Evolutionary conservation across 2,888 invertebrate genomes (phyloP).

Genomic region (Strigamia transsilvanica): DNA sequence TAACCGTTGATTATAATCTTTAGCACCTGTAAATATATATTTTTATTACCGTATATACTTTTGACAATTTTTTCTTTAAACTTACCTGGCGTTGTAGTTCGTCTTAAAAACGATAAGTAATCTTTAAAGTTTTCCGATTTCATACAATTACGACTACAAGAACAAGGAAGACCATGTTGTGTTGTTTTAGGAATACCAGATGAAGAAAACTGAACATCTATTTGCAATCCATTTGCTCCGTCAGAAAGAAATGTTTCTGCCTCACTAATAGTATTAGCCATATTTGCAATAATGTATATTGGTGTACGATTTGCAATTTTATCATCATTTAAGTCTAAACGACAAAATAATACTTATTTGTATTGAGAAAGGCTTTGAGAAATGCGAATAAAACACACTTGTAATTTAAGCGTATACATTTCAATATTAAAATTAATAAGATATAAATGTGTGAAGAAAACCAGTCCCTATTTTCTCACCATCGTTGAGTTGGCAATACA

Average conservation of each 20-base stretch:
- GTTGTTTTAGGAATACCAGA: conserved; percentile 30
- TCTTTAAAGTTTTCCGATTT: conserved; percentile 18
- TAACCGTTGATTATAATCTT: neutral
- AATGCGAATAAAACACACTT: too few relatives aligned
- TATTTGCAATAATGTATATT: conserved; percentile 35
- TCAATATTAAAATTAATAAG: neutral
- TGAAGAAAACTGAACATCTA: conserved; percentile 43
- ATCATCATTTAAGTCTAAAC: neutral
- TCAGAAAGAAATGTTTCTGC: conserved; percentile 24
- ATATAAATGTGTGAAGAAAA: neutral
- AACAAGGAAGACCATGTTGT: conserved; percentile 48
- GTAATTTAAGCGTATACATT: too few relatives aligned
- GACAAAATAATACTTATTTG: too few relatives aligned
- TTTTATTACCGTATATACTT: neutral
- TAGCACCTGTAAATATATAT: neutral
- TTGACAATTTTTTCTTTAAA: neutral
- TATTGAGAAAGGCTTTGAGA: neutral
- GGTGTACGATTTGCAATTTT: conserved; percentile 21
- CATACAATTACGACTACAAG: conserved; percentile 5
- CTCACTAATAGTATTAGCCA: conserved; percentile 18
- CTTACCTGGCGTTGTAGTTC: conserved; percentile 27
- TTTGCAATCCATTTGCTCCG: conserved; percentile 50
- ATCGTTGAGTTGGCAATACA: neutral
- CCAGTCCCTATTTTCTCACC: neutral
- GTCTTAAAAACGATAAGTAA: conserved; percentile 34